Percentiles rank a stretch among this genome's conserved stretches.
Conservation (phyloP, 1,140 invertebrate genomes). For the Hycleus phaleratus region DNA sequence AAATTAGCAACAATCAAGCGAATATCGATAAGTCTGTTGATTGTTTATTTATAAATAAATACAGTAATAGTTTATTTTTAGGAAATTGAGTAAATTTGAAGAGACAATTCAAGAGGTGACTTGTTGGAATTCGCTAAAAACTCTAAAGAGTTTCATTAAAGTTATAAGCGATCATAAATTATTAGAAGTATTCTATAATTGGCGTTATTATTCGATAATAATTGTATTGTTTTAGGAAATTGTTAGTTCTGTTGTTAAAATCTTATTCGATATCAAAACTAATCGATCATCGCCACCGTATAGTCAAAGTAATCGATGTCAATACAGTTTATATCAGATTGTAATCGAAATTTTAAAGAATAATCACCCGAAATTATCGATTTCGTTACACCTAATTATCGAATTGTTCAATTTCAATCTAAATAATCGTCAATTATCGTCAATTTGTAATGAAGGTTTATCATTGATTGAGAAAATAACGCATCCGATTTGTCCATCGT, state of each 20-base stretch:
- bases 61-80: no score
- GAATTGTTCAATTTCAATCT: slow-evolving; percentile 14
- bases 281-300: slow-evolving; percentile 14
- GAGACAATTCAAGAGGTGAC: not conserved
- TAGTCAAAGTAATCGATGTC: slow-evolving; percentile 11
- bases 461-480: slow-evolving; percentile 1
- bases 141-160: slow-evolving; percentile 3
- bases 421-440: slow-evolving; percentile 1
- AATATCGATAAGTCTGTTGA: no score
- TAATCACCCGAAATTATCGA: slow-evolving; percentile 6
- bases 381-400: slow-evolving; percentile 14
- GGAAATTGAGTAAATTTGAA: no score
- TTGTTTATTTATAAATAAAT: no score
- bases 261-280: slow-evolving; percentile 8
- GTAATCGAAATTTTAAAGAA: slow-evolving; percentile 20
- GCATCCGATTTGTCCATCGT: slow-evolving; percentile 2
- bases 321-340: slow-evolving; percentile 20
- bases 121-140: slow-evolving; percentile 13
- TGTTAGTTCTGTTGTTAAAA: slow-evolving; percentile 13
- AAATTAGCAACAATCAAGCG: no score
- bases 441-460: not conserved
- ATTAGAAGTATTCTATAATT: slow-evolving; percentile 5
- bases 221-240: slow-evolving; percentile 15
- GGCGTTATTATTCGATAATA: not conserved
- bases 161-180: not conserved